Base-by-base conservation (phyloP, 2,888 invertebrate species). In the Ophioninae sp. region DNA sequence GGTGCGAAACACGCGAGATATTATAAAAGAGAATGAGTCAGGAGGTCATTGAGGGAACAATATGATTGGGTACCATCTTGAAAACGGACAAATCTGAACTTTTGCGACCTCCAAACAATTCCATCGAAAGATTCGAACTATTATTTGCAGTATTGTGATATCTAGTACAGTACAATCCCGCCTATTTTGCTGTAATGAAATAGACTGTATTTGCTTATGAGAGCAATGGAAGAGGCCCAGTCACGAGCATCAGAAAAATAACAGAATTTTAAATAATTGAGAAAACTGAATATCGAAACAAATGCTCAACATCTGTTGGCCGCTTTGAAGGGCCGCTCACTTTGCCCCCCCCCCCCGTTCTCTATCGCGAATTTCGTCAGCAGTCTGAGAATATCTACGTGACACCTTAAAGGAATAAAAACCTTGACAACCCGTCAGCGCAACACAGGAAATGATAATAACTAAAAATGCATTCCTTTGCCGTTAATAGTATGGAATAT, bases 81-180 rank as follows among this genome's bases (percentile, higher is more conserved):
- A 44, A 10, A 41, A 74, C 65, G 10, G 17, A 13, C 77, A 74
- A 59, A 41, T 78, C 77, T 20, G 44, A 73, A 70, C 83, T 77
- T n/a, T 62, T 67, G 62, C 62, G 79, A 79, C 73, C 79, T 20
- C 50, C 41, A 41, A 85, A 83, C 81, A 79, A 79, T 86, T 86
- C 86, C 86, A 83, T 81, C 81, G 64, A 56, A 84, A 73, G 30
- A 75, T 56, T 56, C 50, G 39, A 64, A 61, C 70, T 59, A 61
- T 74, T 73, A 76, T 59, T 62, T 30, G 10, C 41, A 56, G 64
- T n/a, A 50, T 56, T 65, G 17, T 41, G 62, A 79, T 72, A 65
- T 37, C 70, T 10, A 50, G 21, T 57, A 59, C 13, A 81, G 64
- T 70, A 5, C 23, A 39, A 20, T 75, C 64, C 7, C 21, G 20